Conservation (phyloP, 2,888 invertebrate genomes). For the Atethmia centrago region DNA sequence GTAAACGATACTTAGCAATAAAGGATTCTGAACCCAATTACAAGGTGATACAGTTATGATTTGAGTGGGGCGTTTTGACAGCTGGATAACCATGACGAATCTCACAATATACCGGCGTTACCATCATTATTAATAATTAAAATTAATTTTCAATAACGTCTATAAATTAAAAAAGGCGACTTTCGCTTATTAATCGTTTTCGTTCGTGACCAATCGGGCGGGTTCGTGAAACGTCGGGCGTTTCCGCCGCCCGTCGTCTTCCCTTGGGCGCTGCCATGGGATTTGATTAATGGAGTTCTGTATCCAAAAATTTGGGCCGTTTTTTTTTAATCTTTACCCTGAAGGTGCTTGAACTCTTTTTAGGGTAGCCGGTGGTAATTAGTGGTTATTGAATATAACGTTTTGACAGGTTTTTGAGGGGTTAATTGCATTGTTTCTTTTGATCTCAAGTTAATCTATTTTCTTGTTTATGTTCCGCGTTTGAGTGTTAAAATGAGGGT, state of each 20-base stretch:
- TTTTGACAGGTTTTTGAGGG: slow-evolving; percentile 68
- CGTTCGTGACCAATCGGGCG: slow-evolving; percentile 68
- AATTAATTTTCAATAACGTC: slow-evolving; percentile 76
- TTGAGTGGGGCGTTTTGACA: slow-evolving; percentile 44
- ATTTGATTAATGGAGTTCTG: slow-evolving; percentile 83
- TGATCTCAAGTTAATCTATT: slow-evolving; percentile 61
- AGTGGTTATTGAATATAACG: slow-evolving; percentile 77
- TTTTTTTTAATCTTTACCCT: slow-evolving; percentile 71
- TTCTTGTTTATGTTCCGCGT: slow-evolving; percentile 48
- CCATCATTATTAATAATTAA: slow-evolving; percentile 76
- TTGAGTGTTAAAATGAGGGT: slow-evolving; percentile 23
- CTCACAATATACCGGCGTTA: slow-evolving; percentile 66
- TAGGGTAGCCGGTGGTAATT: slow-evolving; percentile 76
- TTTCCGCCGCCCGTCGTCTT: slow-evolving; percentile 61
- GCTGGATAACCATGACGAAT: slow-evolving; percentile 58
- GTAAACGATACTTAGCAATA: slow-evolving; percentile 18
- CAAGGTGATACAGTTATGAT: slow-evolving; percentile 30
- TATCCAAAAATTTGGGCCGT: slow-evolving; percentile 74
- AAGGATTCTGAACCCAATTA: slow-evolving; percentile 39
- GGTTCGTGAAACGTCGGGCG: slow-evolving; percentile 66
- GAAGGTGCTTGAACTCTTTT: slow-evolving; percentile 79
- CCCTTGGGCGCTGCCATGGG: slow-evolving; percentile 75
- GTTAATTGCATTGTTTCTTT: slow-evolving; percentile 70
- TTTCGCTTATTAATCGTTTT: slow-evolving; percentile 72
- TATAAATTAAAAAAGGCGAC: slow-evolving; percentile 76